Conservation (phyloP, 1,140 invertebrate species). For the Sitophilus oryzae region DNA sequence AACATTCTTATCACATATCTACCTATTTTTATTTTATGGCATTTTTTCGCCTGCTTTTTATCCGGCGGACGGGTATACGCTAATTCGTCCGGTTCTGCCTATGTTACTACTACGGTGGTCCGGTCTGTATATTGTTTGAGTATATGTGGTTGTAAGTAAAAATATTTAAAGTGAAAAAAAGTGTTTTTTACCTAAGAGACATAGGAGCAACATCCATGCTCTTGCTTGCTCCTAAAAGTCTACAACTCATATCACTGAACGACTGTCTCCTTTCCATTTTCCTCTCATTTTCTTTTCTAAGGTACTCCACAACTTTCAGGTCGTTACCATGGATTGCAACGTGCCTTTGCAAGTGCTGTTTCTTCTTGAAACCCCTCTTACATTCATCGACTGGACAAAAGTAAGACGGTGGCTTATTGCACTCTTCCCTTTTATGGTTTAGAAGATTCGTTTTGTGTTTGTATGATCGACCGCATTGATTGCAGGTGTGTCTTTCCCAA, state of each 20-base stretch:
- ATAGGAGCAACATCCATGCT: not conserved
- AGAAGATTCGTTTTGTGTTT: conserved; percentile 35
- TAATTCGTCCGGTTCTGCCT: too few species aligned
- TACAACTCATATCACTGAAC: not conserved
- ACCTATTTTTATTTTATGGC: too few species aligned
- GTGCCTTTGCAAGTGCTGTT: conserved; percentile 47
- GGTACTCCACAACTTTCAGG: conserved; percentile 12
- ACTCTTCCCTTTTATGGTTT: conserved; percentile 37
- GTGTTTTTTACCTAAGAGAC: not conserved
- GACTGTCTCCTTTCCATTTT: conserved; percentile 3
- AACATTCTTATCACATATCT: too few species aligned
- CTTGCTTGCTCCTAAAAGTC: not conserved
- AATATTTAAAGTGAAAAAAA: too few species aligned
- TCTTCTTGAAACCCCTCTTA: conserved; percentile 64
- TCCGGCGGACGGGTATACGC: too few species aligned
- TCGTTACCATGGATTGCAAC: conserved; percentile 31
- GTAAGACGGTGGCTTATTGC: conserved; percentile 35
- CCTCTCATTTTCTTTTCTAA: conserved; percentile 9
- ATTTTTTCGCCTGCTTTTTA: too few species aligned
- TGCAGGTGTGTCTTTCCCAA: conserved; percentile 25
- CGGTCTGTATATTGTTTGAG: too few species aligned
- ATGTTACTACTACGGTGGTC: too few species aligned
- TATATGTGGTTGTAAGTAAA: too few species aligned
- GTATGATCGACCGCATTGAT: conserved; percentile 36
- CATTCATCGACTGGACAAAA: conserved; percentile 50